A percentile compares a stretch with the other conserved stretches of the same genome.
phyloP scores from a whole-genome alignment of 2,888 invertebrate genomes.

The Orthosia incerta region DNA sequence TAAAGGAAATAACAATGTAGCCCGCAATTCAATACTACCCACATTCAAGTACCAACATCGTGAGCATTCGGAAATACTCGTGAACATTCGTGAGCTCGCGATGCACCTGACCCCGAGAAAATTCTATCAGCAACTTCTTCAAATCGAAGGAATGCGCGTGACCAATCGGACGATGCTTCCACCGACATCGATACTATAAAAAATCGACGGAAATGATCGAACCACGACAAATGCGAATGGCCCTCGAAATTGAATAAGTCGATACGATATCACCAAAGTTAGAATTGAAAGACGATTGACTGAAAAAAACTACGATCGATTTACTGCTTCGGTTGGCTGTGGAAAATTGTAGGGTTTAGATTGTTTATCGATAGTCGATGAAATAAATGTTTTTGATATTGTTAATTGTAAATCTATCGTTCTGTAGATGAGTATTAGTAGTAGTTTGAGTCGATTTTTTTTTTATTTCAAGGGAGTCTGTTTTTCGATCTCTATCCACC shows the following conservation, averaged over 20 bases:
- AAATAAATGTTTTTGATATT: slow-evolving; percentile 4
- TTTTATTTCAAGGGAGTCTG: neutral
- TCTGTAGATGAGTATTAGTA: neutral
- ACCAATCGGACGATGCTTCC: slow-evolving; percentile 82
- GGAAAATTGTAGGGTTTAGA: slow-evolving; percentile 63
- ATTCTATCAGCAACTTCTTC: slow-evolving; percentile 77
- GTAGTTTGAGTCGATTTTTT: neutral
- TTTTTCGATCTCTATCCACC: neutral
- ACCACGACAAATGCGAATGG: slow-evolving; percentile 86
- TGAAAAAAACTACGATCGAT: slow-evolving; percentile 86
- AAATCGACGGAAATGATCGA: slow-evolving; percentile 85
- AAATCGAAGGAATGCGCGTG: slow-evolving; percentile 86
- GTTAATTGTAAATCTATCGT: neutral
- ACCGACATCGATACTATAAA: slow-evolving; percentile 81
- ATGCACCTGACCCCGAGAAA: slow-evolving; percentile 77
- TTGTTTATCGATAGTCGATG: slow-evolving; percentile 65
- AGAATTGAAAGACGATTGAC: slow-evolving; percentile 88
- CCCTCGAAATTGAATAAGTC: slow-evolving; percentile 89
- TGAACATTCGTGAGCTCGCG: slow-evolving; percentile 48
- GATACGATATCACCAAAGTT: slow-evolving; percentile 88
- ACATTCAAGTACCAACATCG: slow-evolving; percentile 33
- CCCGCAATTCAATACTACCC: slow-evolving; percentile 31
- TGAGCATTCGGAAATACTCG: slow-evolving; percentile 46
- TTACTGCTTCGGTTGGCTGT: slow-evolving; percentile 79
- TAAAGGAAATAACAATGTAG: neutral